Evolutionary conservation across 2,888 invertebrate species (phyloP), one percentile per base, ranked within the genome.

Genomic region (Tipula vernalis): DNA sequence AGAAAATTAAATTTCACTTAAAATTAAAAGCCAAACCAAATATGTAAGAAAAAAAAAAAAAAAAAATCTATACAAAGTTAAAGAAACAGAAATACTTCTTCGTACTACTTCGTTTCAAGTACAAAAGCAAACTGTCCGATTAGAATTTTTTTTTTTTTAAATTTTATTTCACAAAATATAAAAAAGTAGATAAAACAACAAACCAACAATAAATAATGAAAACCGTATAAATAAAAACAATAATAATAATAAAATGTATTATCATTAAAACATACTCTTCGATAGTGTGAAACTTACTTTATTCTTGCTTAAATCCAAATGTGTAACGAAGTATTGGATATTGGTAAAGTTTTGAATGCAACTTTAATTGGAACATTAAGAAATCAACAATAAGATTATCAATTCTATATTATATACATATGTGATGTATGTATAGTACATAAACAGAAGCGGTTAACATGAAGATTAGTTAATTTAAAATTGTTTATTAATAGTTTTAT

Each of bases 51-150:
- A 28, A 28, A 71, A 10, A 71, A 18, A 57, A 57, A 28, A 71
- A 71, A n/a, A 15, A 51, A 71, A 71, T 71, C 71, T 71, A 71
- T 18, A 71, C 71, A 71, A 28, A 71, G 71, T 28, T 71, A 71
- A 71, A 71, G 71, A 71, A 71, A 71, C 71, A 71, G 10, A 71
- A 71, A 71, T 71, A 71, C 28, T 71, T 71, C 71, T 71, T 71
- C 71, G 71, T 71, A 71, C 71, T 71, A 71, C 71, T 71, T 71
- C 71, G 71, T 71, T 71, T 71, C 71, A 71, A 71, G 71, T 71
- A 71, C 71, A 71, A 71, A 71, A 71, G 71, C 71, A 71, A 71
- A 71, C 71, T 71, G 71, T 71, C 71, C 71, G 71, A 71, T 71
- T 71, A 71, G 71, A 71, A 71, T 71, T 71, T 71, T 71, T 71